phyloP scores from a whole-genome alignment of 2,888 invertebrate species.

The Eurytoma californica region DNA sequence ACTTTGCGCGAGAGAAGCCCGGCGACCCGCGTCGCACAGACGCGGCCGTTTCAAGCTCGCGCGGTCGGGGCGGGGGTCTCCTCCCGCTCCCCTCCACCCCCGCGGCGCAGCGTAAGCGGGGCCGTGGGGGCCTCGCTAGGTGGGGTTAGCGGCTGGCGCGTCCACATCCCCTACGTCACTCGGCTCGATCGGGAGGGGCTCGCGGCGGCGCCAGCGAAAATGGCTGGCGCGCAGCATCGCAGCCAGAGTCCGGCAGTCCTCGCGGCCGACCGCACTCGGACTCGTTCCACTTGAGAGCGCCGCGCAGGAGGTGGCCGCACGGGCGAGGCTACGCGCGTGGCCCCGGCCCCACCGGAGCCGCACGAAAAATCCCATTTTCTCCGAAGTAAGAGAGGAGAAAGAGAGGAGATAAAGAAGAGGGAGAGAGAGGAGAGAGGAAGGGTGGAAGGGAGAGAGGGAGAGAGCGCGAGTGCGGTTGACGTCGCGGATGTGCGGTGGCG shows the following conservation, averaged over 20 bases:
- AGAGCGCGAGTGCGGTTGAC: neutral
- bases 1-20: neutral
- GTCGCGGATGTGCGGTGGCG: neutral
- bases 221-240: conserved; percentile 49
- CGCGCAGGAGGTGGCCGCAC: neutral
- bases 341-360: neutral
- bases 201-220: conserved; percentile 39
- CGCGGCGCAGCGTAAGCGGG: conserved; percentile 4
- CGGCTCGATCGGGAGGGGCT: conserved; percentile 40
- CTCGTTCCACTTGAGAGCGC: conserved; percentile 15
- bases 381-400: too few relatives aligned
- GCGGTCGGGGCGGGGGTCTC: neutral
- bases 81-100: neutral
- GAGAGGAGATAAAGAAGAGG: too few relatives aligned
- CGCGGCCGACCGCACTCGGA: conserved; percentile 30
- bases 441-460: neutral
- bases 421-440: neutral
- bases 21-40: neutral
- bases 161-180: neutral
- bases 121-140: neutral
- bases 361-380: neutral
- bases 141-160: neutral
- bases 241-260: conserved; percentile 13
- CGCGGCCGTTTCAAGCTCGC: neutral
- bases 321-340: neutral